Evolutionary conservation across 2,888 invertebrate species (phyloP), one percentile per base, ranked within the genome.

Genomic region (Dicranocentrus wangi): DNA sequence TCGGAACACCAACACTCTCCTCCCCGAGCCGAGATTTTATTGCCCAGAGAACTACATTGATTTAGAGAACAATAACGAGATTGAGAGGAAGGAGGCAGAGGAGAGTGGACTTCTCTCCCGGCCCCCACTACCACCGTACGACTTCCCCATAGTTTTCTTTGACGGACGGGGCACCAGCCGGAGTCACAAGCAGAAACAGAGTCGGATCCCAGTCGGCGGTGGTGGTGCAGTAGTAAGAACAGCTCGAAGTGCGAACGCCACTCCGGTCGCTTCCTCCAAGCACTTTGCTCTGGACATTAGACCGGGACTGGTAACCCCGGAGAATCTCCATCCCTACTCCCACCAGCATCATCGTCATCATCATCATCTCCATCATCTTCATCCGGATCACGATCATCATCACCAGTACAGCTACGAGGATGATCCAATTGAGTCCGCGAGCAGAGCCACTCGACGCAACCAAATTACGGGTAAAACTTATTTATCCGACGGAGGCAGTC

Each of bases 1-100:
- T 79, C 86, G 87, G 8, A 87, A 87, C 82, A 87, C 87, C 53
- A 86, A 86, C 76, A 87, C 86, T 8, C 63, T 81, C 1, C 63
- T 51, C 39, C 82, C 17, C 63, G 81, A 70, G 17, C 39, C 71
- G 10, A 61, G 70, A 69, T 58, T 76, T 71, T 78, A 75, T 81
- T 75, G 73, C 77, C 80, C 71, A 68, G 83, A 82, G 78, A 77
- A 83, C 43, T 70, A 81, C 71, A 73, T 42, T 81, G 83, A 85
- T 75, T 73, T 77, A 51, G 82, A 68, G 19, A 82, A 81, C 42
- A 76, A 81, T 73, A 83, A 83, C 73, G 51, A 81, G 71, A 47
- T 60, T 78, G 61, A 21, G 83, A 84, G 60, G 77, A 83, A 82
- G 55, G 72, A n/a, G n/a, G n/a, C n/a, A n/a, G 79, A 68, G 69